Evolutionary conservation across 2,888 invertebrate genomes (phyloP).

Genomic region (Ennomos erosarius): DNA sequence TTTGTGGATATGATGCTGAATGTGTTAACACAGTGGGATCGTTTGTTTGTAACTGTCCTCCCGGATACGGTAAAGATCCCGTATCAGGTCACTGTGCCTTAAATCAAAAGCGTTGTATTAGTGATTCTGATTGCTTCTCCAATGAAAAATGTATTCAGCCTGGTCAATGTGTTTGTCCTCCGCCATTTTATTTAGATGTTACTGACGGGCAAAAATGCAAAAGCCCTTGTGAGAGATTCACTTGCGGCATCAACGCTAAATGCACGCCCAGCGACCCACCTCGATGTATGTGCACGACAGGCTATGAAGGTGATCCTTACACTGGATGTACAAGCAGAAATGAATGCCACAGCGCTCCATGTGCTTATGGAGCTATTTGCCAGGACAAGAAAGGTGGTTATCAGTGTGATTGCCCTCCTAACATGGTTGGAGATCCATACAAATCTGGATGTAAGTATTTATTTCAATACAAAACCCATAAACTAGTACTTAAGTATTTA

Average conservation of each 20-base stretch:
- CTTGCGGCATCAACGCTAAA: slow-evolving; percentile 95
- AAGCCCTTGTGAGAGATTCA: slow-evolving; percentile 95
- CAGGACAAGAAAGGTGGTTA: slow-evolving; percentile 94
- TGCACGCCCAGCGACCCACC: slow-evolving; percentile 96
- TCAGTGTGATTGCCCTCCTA: slow-evolving; percentile 93
- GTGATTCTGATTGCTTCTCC: slow-evolving; percentile 92
- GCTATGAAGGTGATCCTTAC: slow-evolving; percentile 94
- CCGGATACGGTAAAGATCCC: slow-evolving; percentile 92
- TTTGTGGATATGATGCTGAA: slow-evolving; percentile 94
- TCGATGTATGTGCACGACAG: slow-evolving; percentile 94
- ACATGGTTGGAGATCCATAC: slow-evolving; percentile 94
- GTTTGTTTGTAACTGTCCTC: slow-evolving; percentile 92
- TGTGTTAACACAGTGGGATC: slow-evolving; percentile 93
- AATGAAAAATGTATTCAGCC: slow-evolving; percentile 97
- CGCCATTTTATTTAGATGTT: slow-evolving; percentile 94
- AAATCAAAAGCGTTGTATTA: slow-evolving; percentile 92
- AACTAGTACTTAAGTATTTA: no score
- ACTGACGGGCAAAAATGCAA: slow-evolving; percentile 94
- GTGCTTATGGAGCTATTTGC: slow-evolving; percentile 95
- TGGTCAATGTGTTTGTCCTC: slow-evolving; percentile 95
- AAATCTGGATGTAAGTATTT: slow-evolving; percentile 90
- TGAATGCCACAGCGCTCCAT: slow-evolving; percentile 93
- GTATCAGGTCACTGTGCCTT: slow-evolving; percentile 93
- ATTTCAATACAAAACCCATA: not conserved
- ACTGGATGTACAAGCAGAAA: slow-evolving; percentile 94